Conservation (phyloP, 2,113 vertebrate genomes). For the Callionymus lyra region DNA sequence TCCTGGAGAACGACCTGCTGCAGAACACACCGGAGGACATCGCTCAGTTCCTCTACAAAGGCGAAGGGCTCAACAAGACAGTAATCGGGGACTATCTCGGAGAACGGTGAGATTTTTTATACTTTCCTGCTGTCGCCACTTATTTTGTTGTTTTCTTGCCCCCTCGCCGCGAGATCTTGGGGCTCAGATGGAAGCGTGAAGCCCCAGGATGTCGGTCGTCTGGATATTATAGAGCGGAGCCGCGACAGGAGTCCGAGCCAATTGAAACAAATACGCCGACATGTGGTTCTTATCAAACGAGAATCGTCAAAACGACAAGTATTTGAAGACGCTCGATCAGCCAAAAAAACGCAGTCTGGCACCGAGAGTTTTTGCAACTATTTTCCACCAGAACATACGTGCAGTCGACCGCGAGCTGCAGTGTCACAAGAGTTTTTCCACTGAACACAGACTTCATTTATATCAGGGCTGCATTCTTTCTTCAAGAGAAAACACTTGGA, state of each 20-base stretch:
- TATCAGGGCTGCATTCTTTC: too few species aligned
- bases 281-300: conserved; percentile 54
- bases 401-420: background rate
- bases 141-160: conserved; percentile 10
- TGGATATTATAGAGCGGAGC: conserved; percentile 45
- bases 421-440: conserved; percentile 1
- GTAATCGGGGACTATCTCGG: conserved; percentile 97
- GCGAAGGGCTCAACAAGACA: conserved; percentile 95
- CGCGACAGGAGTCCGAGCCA: conserved; percentile 6
- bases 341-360: background rate
- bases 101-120: conserved; percentile 77
- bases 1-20: conserved; percentile 91
- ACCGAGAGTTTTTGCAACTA: background rate
- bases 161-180: conserved; percentile 10
- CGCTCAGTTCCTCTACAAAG: conserved; percentile 96
- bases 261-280: conserved; percentile 32
- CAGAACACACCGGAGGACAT: conserved; percentile 94
- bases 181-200: conserved; percentile 24
- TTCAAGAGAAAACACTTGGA: too few species aligned
- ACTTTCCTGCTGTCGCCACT: conserved; percentile 6
- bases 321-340: conserved; percentile 13
- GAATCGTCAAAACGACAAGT: conserved; percentile 42
- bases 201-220: conserved; percentile 47
- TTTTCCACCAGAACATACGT: too few species aligned
- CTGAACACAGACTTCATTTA: too few species aligned